These are phyloP conservation scores for Platyura marginata DNA, from an alignment of 1,140 invertebrate genomes.

Conservation along the genomic window DNA sequence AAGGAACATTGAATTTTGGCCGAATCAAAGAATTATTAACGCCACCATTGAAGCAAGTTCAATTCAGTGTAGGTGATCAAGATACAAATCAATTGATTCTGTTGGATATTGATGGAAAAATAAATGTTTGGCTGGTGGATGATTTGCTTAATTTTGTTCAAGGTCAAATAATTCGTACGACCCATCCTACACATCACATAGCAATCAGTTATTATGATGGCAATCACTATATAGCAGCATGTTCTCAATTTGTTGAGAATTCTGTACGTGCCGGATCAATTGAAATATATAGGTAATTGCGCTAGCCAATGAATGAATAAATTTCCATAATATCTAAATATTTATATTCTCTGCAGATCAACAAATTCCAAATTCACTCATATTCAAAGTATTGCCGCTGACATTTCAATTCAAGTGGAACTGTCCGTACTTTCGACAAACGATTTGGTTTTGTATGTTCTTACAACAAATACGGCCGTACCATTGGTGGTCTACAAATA, in stretches of 20 bases:
- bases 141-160: background rate
- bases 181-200: background rate
- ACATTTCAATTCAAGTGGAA: background rate
- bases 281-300: background rate
- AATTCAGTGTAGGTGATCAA: too few species aligned
- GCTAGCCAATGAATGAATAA: too few species aligned
- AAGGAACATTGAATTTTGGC: background rate
- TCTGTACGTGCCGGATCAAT: background rate
- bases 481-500: background rate
- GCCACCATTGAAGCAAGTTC: too few species aligned
- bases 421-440: background rate
- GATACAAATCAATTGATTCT: too few species aligned
- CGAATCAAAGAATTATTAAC: background rate
- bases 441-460: conserved; percentile 1
- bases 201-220: background rate
- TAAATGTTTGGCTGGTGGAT: background rate
- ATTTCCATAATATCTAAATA: too few species aligned
- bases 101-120: background rate
- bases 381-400: background rate
- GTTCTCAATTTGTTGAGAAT: background rate
- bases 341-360: too few species aligned
- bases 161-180: background rate
- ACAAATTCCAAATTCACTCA: too few species aligned
- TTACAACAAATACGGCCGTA: background rate
- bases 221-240: background rate